Evolutionary conservation across 2,113 vertebrate genomes (phyloP).

Genomic region (Tachysurus vachellii): DNA sequence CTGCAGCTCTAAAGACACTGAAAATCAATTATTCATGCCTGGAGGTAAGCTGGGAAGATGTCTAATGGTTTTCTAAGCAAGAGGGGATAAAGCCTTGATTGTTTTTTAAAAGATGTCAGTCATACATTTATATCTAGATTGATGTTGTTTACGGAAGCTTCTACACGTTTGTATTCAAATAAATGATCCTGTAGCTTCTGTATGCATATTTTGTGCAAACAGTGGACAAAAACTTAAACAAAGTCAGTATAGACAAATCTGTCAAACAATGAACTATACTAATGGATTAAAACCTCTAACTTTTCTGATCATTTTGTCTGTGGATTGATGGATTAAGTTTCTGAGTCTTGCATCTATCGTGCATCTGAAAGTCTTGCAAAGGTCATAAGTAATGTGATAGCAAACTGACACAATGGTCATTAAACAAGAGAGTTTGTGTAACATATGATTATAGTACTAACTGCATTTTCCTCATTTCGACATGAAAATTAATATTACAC

Average conservation of each 20-base stretch:
- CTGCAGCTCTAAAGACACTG: background rate
- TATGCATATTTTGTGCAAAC: background rate
- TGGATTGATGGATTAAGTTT: too few species aligned
- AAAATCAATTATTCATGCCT: constrained; percentile 18
- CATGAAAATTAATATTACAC: too few species aligned
- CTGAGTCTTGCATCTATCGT: too few species aligned
- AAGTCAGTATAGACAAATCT: background rate
- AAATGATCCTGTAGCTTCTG: background rate
- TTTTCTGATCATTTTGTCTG: too few species aligned
- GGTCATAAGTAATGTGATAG: too few species aligned
- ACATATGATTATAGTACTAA: background rate
- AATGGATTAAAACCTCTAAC: too few species aligned
- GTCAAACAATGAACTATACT: background rate
- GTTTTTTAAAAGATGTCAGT: background rate
- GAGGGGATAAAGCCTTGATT: background rate
- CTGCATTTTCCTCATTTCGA: background rate
- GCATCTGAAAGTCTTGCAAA: too few species aligned
- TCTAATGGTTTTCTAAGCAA: background rate
- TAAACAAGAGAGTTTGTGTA: too few species aligned
- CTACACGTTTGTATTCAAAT: background rate
- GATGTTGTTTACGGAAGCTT: background rate
- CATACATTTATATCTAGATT: background rate
- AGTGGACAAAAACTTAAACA: background rate
- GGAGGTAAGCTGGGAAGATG: constrained; percentile 3
- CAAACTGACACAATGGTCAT: too few species aligned